phyloP scores from a whole-genome alignment of 2,888 invertebrate species.

The Ennomos fuscantarius region DNA sequence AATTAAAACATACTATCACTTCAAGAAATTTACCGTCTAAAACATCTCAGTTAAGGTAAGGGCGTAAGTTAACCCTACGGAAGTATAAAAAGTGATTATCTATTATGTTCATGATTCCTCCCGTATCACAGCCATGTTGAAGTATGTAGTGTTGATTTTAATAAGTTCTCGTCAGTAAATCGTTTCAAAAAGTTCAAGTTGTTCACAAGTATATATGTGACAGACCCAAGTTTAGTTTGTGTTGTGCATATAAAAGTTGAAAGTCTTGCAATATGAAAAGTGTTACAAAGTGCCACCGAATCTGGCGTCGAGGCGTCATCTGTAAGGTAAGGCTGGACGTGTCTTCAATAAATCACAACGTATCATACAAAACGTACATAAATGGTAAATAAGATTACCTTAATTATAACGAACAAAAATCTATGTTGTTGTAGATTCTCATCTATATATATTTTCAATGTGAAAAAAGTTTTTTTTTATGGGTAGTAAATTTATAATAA shows the following conservation, averaged over 20 bases:
- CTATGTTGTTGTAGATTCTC: too few relatives aligned
- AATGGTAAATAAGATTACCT: not conserved
- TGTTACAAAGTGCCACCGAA: slow-evolving; percentile 83
- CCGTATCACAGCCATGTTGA: slow-evolving; percentile 84
- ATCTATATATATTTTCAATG: too few relatives aligned
- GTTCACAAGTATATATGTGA: slow-evolving; percentile 82
- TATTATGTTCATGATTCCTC: slow-evolving; percentile 83
- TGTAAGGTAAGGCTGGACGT: slow-evolving; percentile 84
- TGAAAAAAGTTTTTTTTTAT: too few relatives aligned
- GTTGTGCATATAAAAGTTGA: slow-evolving; percentile 81
- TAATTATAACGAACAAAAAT: too few relatives aligned
- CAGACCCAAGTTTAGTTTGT: slow-evolving; percentile 83
- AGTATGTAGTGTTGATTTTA: slow-evolving; percentile 81
- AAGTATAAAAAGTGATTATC: slow-evolving; percentile 82
- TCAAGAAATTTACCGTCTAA: slow-evolving; percentile 80
- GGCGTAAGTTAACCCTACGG: slow-evolving; percentile 82
- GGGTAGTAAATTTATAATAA: too few relatives aligned
- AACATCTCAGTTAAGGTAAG: slow-evolving; percentile 83
- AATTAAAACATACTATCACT: slow-evolving; percentile 64
- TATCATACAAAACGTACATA: slow-evolving; percentile 54
- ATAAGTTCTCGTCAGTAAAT: slow-evolving; percentile 81
- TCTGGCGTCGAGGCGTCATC: slow-evolving; percentile 82
- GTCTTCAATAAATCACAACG: slow-evolving; percentile 82
- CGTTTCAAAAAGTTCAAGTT: slow-evolving; percentile 78
- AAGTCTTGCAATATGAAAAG: slow-evolving; percentile 83